phyloP scores from a whole-genome alignment of 2,888 invertebrate genomes.

The Scaptodrosophila latifasciaeformis region DNA sequence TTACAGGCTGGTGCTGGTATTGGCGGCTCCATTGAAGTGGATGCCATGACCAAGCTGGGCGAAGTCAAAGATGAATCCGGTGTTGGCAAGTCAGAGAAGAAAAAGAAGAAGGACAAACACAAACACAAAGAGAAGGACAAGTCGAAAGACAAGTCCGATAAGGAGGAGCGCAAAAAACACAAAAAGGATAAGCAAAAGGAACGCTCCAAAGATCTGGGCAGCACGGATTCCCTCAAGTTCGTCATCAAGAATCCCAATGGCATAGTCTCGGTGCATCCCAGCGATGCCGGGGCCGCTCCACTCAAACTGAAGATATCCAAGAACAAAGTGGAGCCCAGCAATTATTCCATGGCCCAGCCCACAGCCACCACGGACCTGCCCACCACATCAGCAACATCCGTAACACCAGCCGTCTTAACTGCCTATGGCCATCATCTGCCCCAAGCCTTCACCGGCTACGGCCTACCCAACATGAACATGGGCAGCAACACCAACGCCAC shows the following conservation, averaged over 20 bases:
- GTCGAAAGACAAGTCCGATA: constrained; percentile 79
- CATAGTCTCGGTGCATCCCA: constrained; percentile 29
- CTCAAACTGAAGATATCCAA: constrained; percentile 89
- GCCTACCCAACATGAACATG: constrained; percentile 25
- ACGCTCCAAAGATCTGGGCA: constrained; percentile 75
- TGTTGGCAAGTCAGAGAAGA: constrained; percentile 73
- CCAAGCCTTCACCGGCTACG: constrained; percentile 26
- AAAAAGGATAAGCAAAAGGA: constrained; percentile 79
- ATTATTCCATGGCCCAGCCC: constrained; percentile 40
- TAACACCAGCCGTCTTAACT: background rate
- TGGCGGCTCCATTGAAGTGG: constrained; percentile 32
- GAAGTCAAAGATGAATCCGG: constrained; percentile 38
- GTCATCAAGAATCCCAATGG: constrained; percentile 80
- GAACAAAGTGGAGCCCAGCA: constrained; percentile 80
- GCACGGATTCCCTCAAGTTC: constrained; percentile 76
- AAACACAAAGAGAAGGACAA: constrained; percentile 88
- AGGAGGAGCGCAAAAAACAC: constrained; percentile 83
- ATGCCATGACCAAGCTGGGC: constrained; percentile 38
- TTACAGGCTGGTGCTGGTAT: too few species aligned
- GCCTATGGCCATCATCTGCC: constrained; percentile 26
- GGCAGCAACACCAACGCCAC: constrained; percentile 18
- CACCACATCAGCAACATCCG: constrained; percentile 1
- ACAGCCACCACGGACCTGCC: constrained; percentile 19
- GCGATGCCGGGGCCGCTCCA: constrained; percentile 69
- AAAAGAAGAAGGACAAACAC: constrained; percentile 86